Evolutionary conservation across 2,888 invertebrate genomes (phyloP), one percentile per base, ranked within the genome.

Genomic region (Euclidia mi): DNA sequence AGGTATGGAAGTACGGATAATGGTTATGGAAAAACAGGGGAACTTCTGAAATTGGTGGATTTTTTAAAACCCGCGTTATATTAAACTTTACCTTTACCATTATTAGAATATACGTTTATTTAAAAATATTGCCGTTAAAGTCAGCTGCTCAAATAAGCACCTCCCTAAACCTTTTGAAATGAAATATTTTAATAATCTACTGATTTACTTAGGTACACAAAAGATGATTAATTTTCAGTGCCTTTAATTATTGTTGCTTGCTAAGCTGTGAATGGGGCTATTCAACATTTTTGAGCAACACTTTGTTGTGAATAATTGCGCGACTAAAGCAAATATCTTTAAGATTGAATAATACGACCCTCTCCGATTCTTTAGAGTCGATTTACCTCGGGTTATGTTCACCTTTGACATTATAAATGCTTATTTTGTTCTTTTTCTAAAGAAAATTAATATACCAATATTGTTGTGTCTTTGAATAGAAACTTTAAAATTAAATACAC

Each of bases 181-280:
- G 37, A 53, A 71, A 51, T 51, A 51, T 56, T 65, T 56, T 59
- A 55, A 53, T 50, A 53, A 43, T 51, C 37, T 56, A 49, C 34
- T 51, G 38, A 43, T 61, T 61, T 51, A 59, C 49, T 67, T 48
- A 50, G 37, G 40, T 32, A 62, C 45, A 60, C 64, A 75, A 72
- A 68, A 65, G 64, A 63, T 67, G 71, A 71, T 71, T 66, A 65
- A 72, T 71, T 60, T 59, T 58, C 63, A 43, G 40, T 45, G 62
- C 43, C 43, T 63, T 70, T 53, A 67, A 62, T 56, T 65, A 62
- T 47, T 60, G 50, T 48, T 56, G 45, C 46, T 43, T 37, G 45
- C 47, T 40, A 48, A 51, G 44, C 31, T 12, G 15, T 64, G 56
- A 64, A n/a, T n/a, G n/a, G n/a, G 42, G 31, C 50, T 64, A 66